Evolutionary conservation across 2,888 invertebrate genomes (phyloP).

Genomic region (Stenurella melanura): DNA sequence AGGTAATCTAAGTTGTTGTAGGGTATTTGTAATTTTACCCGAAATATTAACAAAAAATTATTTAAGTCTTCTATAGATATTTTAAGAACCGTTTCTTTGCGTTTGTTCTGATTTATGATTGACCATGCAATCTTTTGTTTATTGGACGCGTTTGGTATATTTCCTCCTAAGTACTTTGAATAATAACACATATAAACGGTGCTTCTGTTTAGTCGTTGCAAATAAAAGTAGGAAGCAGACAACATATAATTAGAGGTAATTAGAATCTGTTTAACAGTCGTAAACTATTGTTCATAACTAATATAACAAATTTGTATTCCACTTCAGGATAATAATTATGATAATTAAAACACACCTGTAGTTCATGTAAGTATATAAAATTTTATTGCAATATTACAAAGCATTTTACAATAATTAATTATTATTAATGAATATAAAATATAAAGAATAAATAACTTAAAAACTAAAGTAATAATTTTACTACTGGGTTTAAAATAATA

Average conservation of each 20-base stretch:
- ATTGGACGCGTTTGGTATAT: no score
- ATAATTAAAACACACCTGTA: constrained; percentile 7
- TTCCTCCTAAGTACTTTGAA: no score
- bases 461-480: constrained; percentile 38
- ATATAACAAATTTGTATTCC: neutral
- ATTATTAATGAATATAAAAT: constrained; percentile 38
- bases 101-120: no score
- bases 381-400: constrained; percentile 56
- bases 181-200: no score
- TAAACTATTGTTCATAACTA: neutral
- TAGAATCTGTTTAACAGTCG: neutral
- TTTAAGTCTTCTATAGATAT: no score
- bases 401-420: constrained; percentile 48
- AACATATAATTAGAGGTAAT: neutral
- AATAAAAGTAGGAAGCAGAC: neutral
- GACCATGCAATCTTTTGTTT: no score
- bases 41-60: no score
- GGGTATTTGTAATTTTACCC: no score
- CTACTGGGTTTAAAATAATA: constrained; percentile 12
- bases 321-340: neutral
- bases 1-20: no score
- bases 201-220: neutral
- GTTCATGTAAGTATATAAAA: constrained; percentile 40
- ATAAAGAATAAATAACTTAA: constrained; percentile 53
- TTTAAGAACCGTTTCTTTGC: no score